Base-by-base conservation (phyloP, 2,888 invertebrate species). In the Lithophane leautieri region DNA sequence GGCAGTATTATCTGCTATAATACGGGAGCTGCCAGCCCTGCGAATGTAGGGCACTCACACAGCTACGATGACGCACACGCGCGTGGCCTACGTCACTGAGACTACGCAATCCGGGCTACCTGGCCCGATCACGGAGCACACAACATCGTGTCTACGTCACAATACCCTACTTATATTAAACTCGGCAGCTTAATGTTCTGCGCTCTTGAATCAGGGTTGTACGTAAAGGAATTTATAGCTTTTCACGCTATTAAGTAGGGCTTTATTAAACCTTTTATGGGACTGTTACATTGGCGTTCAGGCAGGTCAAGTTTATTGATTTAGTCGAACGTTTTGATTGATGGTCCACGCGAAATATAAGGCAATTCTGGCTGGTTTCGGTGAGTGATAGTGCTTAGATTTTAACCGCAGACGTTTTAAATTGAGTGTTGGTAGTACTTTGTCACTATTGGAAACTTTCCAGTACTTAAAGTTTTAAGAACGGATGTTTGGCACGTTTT, bases 1-100 rank as follows among this genome's bases (percentile, higher is more conserved):
- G 83, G 83, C 82, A 86, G 86, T 86, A 87, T 91, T 90, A 89
- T 92, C 88, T 89, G 83, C 83, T 83, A 82, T 90, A 89, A 89
- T 90, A 88, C 81, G 82, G 82, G 83, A 85, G 85, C 86, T 88
- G 89, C 86, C 90, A 90, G 78, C 91, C 91, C 91, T 92, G 79
- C 81, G 86, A 91, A 94, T 93, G 90, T 94, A 94, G 95, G 95
- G 88, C 95, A 95, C 94, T 84, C 95, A 94, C 92, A 95, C 94
- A 87, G 28, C 12, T 34, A 71, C 72, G 77, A 25, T 61, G 70
- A 83, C 88, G 86, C 89, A 89, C 91, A 89, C 89, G 87, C 88
- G 85, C 85, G 76, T 72, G 8, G 73, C 65, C 78, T 79, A 86
- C 86, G 82, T 85, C 82, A 86, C 79, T 47, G 56, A 71, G 71